These are phyloP conservation scores for Oikopleura dioica DNA, from an alignment of 23 tunicate species.

Conservation along the genomic window DNA sequence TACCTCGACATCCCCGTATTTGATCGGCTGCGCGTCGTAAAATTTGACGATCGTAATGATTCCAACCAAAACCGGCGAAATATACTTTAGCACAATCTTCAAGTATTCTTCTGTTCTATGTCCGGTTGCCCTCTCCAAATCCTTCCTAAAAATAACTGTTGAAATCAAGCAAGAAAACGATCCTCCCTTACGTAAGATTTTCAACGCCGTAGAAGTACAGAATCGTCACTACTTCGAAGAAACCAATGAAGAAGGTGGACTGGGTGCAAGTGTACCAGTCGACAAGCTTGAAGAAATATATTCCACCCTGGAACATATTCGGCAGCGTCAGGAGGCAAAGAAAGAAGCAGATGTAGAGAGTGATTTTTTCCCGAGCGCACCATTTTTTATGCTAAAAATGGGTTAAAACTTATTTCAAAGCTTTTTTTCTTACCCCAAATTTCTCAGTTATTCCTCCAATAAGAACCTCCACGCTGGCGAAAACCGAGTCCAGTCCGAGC, in stretches of 20 bases:
- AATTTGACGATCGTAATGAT: too few relatives aligned
- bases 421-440: background rate
- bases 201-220: constrained; percentile 52
- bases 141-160: too few relatives aligned
- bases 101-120: too few relatives aligned
- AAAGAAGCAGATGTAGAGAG: constrained; percentile 27
- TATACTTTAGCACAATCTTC: too few relatives aligned
- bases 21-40: too few relatives aligned
- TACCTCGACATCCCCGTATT: too few relatives aligned
- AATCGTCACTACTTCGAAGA: constrained; percentile 41
- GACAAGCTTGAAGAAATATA: constrained; percentile 41
- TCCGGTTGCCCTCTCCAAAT: too few relatives aligned
- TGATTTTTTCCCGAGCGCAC: constrained; percentile 20
- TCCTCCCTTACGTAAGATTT: constrained; percentile 19
- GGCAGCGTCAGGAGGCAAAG: constrained; percentile 49
- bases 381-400: too few relatives aligned
- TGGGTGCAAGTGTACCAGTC: constrained; percentile 48
- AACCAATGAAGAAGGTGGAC: constrained; percentile 42
- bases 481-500: constrained; percentile 40
- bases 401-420: too few relatives aligned
- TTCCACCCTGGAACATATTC: constrained; percentile 54
- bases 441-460: background rate
- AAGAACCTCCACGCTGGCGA: background rate
- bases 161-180: too few relatives aligned
- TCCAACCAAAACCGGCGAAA: too few relatives aligned